Evolutionary conservation across 2,797 vertebrate genomes (phyloP).

Genomic region (Pangasius krempfi): DNA sequence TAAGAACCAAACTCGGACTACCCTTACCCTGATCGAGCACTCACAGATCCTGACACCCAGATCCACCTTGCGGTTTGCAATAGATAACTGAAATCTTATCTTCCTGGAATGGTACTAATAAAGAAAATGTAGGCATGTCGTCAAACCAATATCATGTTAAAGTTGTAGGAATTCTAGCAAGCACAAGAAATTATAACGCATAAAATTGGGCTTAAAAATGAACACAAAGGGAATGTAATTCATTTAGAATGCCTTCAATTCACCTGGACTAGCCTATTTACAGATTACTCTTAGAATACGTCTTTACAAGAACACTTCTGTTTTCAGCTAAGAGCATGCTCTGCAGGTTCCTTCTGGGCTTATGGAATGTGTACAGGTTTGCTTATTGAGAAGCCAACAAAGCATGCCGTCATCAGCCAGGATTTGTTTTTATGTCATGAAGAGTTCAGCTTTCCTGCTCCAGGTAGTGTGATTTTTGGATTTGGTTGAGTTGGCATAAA

Average conservation of each 20-base stretch:
- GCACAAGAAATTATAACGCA: neutral
- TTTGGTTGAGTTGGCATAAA: neutral
- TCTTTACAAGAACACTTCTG: neutral
- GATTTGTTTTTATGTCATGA: neutral
- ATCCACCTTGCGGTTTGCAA: neutral
- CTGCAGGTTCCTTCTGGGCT: neutral
- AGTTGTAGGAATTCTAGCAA: neutral
- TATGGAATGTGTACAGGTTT: neutral
- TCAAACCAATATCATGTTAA: neutral
- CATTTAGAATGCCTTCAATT: neutral
- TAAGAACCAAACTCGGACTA: neutral
- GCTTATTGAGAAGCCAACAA: constrained; percentile 18
- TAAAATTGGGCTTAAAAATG: neutral
- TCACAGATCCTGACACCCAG: neutral
- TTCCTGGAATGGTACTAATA: neutral
- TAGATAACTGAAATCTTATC: neutral
- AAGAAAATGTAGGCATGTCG: neutral
- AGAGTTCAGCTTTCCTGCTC: constrained; percentile 5
- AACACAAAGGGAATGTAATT: neutral
- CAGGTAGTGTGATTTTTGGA: neutral
- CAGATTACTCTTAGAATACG: neutral
- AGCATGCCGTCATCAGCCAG: neutral
- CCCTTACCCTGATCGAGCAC: neutral
- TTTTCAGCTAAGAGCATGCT: constrained; percentile 3
- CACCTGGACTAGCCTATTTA: neutral